Evolutionary conservation across 92 coral and sea anemone genomes (phyloP).

Genomic region (Epizoanthus stellaris): DNA sequence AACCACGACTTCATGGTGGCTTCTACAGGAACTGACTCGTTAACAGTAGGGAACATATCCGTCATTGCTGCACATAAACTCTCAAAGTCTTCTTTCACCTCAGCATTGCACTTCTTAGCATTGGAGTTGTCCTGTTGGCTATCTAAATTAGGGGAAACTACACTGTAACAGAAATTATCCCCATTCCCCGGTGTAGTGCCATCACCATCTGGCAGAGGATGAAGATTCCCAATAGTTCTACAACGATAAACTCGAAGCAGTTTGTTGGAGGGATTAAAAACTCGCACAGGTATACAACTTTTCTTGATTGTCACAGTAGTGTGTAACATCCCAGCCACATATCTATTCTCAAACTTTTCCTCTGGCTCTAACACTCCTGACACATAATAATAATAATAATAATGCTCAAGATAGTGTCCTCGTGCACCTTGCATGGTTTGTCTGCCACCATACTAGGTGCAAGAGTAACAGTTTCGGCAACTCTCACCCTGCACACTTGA

Average conservation of each 20-base stretch:
- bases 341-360: too few species aligned
- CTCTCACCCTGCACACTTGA: too few species aligned
- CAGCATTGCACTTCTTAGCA: not conserved
- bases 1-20: slow-evolving; percentile 9
- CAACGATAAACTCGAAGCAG: not conserved
- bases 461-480: too few species aligned
- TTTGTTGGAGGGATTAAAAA: not conserved
- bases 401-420: too few species aligned
- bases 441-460: too few species aligned
- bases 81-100: not conserved
- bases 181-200: not conserved
- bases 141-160: not conserved
- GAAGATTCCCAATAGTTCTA: not conserved
- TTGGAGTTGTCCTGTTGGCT: not conserved
- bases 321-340: too few species aligned
- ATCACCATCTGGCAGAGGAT: not conserved
- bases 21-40: slow-evolving; percentile 13
- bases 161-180: not conserved
- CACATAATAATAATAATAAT: too few species aligned
- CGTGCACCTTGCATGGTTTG: too few species aligned
- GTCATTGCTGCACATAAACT: not conserved
- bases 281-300: not conserved
- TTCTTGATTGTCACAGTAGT: too few species aligned
- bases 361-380: too few species aligned
- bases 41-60: not conserved